Percentiles rank a stretch among this genome's conserved stretches.
phyloP scores from a whole-genome alignment of 2,113 vertebrate species.

The Halichoerus grypus region DNA sequence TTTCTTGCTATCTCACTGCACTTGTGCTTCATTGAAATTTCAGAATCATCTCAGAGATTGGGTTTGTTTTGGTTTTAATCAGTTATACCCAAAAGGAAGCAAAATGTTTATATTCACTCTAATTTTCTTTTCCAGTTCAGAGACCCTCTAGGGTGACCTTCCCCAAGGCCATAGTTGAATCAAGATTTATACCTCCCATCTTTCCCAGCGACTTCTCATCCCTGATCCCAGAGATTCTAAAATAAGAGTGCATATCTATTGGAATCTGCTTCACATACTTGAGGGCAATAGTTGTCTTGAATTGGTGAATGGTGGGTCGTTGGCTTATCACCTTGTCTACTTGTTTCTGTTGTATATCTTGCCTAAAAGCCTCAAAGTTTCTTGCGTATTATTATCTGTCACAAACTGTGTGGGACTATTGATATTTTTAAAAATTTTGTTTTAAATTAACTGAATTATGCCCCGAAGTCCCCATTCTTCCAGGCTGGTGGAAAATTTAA shows the following conservation, averaged over 20 bases:
- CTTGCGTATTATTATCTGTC: not conserved
- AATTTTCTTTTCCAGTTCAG: not conserved
- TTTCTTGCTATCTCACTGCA: not conserved
- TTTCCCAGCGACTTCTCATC: not conserved
- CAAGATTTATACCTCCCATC: not conserved
- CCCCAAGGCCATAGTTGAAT: not conserved
- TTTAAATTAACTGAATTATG: constrained; percentile 43
- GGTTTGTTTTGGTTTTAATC: not conserved
- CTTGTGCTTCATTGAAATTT: not conserved
- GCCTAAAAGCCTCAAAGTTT: not conserved
- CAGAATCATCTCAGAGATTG: not conserved
- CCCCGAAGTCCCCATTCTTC: not conserved
- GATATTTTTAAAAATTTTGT: constrained; percentile 19
- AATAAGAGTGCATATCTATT: not conserved
- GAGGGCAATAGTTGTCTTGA: not conserved
- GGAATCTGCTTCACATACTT: not conserved
- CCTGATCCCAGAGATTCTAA: not conserved
- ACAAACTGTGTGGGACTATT: not conserved
- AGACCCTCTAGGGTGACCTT: not conserved
- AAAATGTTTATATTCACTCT: not conserved
- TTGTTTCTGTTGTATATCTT: not conserved
- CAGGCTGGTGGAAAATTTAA: not conserved
- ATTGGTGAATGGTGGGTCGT: not conserved
- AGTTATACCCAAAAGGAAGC: not conserved
- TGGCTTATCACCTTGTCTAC: not conserved